Evolutionary conservation across 1,140 invertebrate genomes (phyloP).

Genomic region (Zaprionus ornatus): DNA sequence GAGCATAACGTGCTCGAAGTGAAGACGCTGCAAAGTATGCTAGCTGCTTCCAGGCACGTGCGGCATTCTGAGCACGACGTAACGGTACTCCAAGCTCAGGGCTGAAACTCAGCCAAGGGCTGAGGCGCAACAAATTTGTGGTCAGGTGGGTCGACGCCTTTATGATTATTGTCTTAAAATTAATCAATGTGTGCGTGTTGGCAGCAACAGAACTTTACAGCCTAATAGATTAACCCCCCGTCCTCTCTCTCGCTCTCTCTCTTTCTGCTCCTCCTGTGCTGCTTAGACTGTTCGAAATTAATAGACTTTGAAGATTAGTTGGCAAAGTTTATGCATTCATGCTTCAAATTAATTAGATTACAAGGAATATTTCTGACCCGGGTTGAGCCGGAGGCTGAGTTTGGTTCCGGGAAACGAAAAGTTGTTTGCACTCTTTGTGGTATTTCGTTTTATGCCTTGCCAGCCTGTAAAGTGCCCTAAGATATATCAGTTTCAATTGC

Average conservation of each 20-base stretch:
- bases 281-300: constrained; percentile 24
- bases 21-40: constrained; percentile 65
- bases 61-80: constrained; percentile 50
- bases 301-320: constrained; percentile 49
- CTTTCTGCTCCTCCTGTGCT: too few relatives aligned
- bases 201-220: constrained; percentile 41
- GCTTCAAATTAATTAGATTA: constrained; percentile 77
- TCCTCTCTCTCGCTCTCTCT: neutral
- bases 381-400: constrained; percentile 1
- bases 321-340: constrained; percentile 43
- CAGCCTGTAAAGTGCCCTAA: too few relatives aligned
- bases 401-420: neutral
- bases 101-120: neutral
- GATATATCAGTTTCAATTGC: too few relatives aligned
- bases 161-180: constrained; percentile 81
- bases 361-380: constrained; percentile 46
- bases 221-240: constrained; percentile 60
- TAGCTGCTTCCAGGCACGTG: constrained; percentile 61
- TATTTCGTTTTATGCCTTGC: neutral
- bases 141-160: constrained; percentile 57
- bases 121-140: constrained; percentile 16
- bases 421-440: constrained; percentile 15
- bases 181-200: constrained; percentile 74
- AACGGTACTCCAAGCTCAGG: too few relatives aligned
- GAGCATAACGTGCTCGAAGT: constrained; percentile 56